Conservation (phyloP, 2,888 invertebrate genomes). For the Patella depressa region DNA sequence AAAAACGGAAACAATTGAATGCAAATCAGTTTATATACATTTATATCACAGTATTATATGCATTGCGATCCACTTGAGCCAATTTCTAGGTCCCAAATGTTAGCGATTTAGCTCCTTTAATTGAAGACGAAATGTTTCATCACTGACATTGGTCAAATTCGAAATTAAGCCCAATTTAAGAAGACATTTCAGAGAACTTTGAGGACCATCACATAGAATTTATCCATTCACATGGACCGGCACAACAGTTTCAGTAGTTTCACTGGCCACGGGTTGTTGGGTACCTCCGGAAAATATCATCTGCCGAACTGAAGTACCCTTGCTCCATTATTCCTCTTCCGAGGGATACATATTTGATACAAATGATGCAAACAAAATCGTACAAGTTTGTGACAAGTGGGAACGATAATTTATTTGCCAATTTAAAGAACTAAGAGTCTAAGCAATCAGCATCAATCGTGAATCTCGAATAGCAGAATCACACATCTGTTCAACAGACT, state of each 20-base stretch:
- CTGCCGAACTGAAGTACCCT: neutral
- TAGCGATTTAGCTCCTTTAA: too few relatives aligned
- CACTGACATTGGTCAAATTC: too few relatives aligned
- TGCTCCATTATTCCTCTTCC: neutral
- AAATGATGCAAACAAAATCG: neutral
- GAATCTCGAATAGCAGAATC: neutral
- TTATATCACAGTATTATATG: too few relatives aligned
- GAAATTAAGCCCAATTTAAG: too few relatives aligned
- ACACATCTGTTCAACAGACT: neutral
- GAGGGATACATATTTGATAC: neutral
- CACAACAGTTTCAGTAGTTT: neutral
- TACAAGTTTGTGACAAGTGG: neutral
- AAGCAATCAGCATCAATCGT: neutral
- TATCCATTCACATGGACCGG: neutral
- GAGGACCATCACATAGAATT: neutral
- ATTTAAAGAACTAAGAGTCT: too few relatives aligned
- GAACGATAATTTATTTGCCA: neutral
- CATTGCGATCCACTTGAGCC: too few relatives aligned
- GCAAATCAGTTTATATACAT: too few relatives aligned
- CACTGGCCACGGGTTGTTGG: neutral
- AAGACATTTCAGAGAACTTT: constrained; percentile 7
- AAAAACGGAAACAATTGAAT: too few relatives aligned
- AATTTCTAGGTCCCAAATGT: too few relatives aligned
- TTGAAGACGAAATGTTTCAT: too few relatives aligned
- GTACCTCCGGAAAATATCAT: neutral